Percentiles rank a stretch among this genome's conserved stretches.
These are phyloP conservation scores for Takifugu bimaculatus DNA, from an alignment of 2,113 vertebrate genomes.

Conservation along the genomic window DNA sequence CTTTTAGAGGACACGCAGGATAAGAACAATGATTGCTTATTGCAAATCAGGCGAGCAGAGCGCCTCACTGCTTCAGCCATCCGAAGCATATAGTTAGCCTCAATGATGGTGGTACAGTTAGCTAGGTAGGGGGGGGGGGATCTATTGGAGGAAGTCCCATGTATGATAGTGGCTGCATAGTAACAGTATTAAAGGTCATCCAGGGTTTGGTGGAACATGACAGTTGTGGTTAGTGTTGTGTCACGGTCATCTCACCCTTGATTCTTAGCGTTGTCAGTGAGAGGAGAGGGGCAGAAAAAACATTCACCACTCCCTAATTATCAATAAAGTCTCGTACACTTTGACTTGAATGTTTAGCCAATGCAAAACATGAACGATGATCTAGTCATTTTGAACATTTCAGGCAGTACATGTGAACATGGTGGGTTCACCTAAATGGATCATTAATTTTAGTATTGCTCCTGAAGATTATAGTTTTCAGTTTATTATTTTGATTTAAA, in stretches of 20 bases:
- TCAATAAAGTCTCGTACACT: constrained; percentile 58
- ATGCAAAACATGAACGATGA: constrained; percentile 23
- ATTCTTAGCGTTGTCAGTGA: constrained; percentile 37
- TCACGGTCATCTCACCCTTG: constrained; percentile 8
- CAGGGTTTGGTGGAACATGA: constrained; percentile 17
- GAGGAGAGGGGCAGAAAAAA: constrained; percentile 11
- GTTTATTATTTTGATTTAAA: too few relatives aligned
- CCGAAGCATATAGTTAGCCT: constrained; percentile 41
- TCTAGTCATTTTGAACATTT: constrained; percentile 35
- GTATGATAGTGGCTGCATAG: constrained; percentile 61
- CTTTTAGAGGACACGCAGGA: constrained; percentile 48
- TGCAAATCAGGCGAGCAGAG: constrained; percentile 60
- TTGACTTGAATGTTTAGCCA: constrained; percentile 46
- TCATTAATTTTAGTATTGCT: not conserved
- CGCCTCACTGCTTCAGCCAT: constrained; percentile 35
- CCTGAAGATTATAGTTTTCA: not conserved
- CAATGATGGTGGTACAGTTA: constrained; percentile 23
- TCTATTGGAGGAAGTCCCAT: constrained; percentile 22
- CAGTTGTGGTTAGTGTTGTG: constrained; percentile 9
- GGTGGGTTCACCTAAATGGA: not conserved
- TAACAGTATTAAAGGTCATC: constrained; percentile 59
- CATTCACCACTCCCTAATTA: constrained; percentile 68
- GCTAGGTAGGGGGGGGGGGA: constrained; percentile 9
- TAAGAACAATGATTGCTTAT: constrained; percentile 61
- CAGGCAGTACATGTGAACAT: constrained; percentile 27